These are phyloP conservation scores for Arctopsyche grandis DNA, from an alignment of 1,140 invertebrate species.

Conservation along the genomic window DNA sequence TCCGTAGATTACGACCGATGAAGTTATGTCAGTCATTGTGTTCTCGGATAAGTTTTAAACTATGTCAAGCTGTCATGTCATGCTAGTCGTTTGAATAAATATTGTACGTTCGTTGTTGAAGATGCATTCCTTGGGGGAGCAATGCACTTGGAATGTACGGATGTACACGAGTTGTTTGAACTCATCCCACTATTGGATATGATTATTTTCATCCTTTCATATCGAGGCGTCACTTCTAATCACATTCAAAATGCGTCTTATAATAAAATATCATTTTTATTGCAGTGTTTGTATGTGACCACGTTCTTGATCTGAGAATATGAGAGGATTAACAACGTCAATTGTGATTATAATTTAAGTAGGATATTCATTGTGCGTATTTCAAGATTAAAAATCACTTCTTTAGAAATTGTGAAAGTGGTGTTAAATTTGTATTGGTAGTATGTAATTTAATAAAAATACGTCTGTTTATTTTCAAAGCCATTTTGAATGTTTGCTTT, in stretches of 20 bases:
- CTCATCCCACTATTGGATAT: neutral
- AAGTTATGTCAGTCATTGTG: slow-evolving; percentile 15
- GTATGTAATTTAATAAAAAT: too few species aligned
- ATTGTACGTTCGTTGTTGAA: neutral
- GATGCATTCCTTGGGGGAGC: slow-evolving; percentile 10
- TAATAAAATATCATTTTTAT: slow-evolving; percentile 21
- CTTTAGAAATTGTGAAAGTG: too few species aligned
- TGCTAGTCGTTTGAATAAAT: slow-evolving; percentile 13
- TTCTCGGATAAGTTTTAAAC: neutral
- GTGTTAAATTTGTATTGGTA: too few species aligned
- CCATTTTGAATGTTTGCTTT: too few species aligned
- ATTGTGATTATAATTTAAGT: neutral
- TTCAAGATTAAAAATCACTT: neutral
- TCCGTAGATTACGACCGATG: neutral
- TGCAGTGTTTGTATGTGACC: neutral
- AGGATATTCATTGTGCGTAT: neutral
- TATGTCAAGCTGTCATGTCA: slow-evolving; percentile 4
- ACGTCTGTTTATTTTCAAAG: too few species aligned
- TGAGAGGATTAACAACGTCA: neutral
- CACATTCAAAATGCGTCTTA: neutral
- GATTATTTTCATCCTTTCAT: slow-evolving; percentile 4
- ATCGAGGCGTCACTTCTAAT: neutral
- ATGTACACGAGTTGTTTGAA: neutral
- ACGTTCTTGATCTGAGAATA: neutral
- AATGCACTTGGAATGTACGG: slow-evolving; percentile 10